Evolutionary conservation across 2,113 vertebrate species (phyloP).

Genomic region (Mastomys natalensis): DNA sequence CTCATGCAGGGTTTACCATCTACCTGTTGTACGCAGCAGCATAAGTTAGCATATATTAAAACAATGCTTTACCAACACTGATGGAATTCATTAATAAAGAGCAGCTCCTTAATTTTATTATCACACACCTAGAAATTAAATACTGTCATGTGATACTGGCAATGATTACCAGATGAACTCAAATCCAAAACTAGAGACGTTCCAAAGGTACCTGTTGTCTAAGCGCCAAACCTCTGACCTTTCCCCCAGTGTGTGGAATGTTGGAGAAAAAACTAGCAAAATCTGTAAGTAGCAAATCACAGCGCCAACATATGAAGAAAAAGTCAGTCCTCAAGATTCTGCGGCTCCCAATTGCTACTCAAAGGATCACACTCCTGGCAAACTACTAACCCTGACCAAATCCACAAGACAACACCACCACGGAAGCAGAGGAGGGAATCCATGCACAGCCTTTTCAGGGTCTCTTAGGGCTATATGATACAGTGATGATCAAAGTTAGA

Average conservation of each 20-base stretch:
- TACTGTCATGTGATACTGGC: conserved; percentile 6
- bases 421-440: conserved; percentile 83
- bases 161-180: conserved; percentile 49
- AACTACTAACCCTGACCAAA: conserved; percentile 82
- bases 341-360: conserved; percentile 73
- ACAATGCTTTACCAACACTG: conserved; percentile 40
- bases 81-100: conserved; percentile 49
- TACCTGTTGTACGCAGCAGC: conserved; percentile 21
- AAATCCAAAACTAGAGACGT: conserved; percentile 54
- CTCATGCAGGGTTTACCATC: conserved; percentile 32
- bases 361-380: conserved; percentile 83
- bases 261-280: conserved; percentile 58
- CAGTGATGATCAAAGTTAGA: conserved; percentile 79
- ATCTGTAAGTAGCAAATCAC: conserved; percentile 64
- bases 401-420: conserved; percentile 84
- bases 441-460: conserved; percentile 86
- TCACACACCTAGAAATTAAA: conserved; percentile 17
- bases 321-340: conserved; percentile 77
- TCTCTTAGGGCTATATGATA: conserved; percentile 86
- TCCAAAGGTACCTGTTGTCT: conserved; percentile 54
- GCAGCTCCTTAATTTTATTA: conserved; percentile 45
- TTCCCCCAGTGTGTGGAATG: conserved; percentile 43
- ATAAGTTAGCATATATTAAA: conserved; percentile 58
- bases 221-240: conserved; percentile 33
- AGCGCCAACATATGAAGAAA: conserved; percentile 71